Base-by-base conservation (phyloP, 2,888 invertebrate genomes). In the Bursaphelenchus okinawaensis region DNA sequence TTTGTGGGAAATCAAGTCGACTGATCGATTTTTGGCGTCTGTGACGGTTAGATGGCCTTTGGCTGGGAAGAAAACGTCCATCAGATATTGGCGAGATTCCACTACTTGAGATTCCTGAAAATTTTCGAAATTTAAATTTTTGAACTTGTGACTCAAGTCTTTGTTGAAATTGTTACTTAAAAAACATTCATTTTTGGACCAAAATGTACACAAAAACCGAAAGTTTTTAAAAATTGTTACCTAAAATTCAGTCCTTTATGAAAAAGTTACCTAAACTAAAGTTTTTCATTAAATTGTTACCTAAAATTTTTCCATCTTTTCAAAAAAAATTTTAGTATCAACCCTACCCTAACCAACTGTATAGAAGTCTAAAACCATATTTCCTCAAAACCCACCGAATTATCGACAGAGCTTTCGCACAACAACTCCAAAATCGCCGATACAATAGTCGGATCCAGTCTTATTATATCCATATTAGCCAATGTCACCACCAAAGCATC, bases 61-160 rank as follows among this genome's bases (percentile, higher is more conserved):
- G 6, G n/a, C 20, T 51, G 69, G 69, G 19, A 70, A 66, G 23
- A 24, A 66, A 16, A 69, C 52, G 22, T 64, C 64, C 24, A 63
- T 63, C 60, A 66, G 50, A 28, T 62, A 66, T 51, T 66, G 54
- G 7, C 67, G 63, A 24, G 26, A 40, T n/a, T 66, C 52, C 24
- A 26, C 8, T 19, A 19, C 55, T n/a, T 12, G 8, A 19, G n/a
- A 19, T 54, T 54, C 8, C 57, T 57, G 56, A 57, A 59, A 8
- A 8, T 57, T 57, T 8, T 51, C 19, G 58, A 19, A 9, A 19
- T 9, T 59, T 54, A 8, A 55, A 9, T 9, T 57, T 57, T 57
- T 8, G 56, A 57, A 19, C 7, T 27, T n/a, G n/a, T n/a, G n/a
- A n/a, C n/a, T n/a, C n/a, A n/a, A n/a, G n/a, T n/a, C 27, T n/a